phyloP scores from a whole-genome alignment of 1,140 invertebrate genomes.

The Aphelinus certus region DNA sequence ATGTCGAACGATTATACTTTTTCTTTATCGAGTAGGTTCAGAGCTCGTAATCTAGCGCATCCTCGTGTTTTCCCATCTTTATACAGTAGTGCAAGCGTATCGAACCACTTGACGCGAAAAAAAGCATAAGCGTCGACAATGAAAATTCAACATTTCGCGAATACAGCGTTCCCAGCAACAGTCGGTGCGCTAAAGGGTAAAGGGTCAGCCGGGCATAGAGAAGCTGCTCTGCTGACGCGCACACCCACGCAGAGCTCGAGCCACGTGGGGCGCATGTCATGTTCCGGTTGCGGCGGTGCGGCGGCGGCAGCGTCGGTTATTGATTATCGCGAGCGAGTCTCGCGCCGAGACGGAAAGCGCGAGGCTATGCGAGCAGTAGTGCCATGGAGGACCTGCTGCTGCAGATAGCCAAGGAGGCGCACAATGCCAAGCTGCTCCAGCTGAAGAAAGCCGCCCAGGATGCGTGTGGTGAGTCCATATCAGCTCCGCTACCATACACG shows the following conservation, averaged over 20 bases:
- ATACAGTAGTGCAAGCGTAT: too few relatives aligned
- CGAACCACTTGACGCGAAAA: too few relatives aligned
- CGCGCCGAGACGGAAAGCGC: neutral
- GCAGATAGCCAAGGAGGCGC: slow-evolving; percentile 81
- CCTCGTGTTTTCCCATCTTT: too few relatives aligned
- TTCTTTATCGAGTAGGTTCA: too few relatives aligned
- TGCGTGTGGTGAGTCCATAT: slow-evolving; percentile 73
- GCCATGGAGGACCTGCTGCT: slow-evolving; percentile 84
- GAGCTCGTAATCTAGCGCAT: too few relatives aligned
- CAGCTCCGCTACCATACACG: too few relatives aligned
- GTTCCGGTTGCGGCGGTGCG: neutral
- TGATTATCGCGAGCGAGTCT: slow-evolving; percentile 17
- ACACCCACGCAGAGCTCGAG: neutral
- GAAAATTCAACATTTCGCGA: too few relatives aligned
- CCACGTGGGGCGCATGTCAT: slow-evolving; percentile 7
- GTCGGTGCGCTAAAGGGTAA: too few relatives aligned
- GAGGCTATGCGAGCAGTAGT: slow-evolving; percentile 33
- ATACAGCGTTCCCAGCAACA: too few relatives aligned
- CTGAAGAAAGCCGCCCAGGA: slow-evolving; percentile 81
- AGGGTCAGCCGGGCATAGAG: too few relatives aligned
- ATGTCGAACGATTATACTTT: too few relatives aligned
- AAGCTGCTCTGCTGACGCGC: neutral
- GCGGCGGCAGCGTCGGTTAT: neutral
- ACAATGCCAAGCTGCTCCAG: slow-evolving; percentile 75
- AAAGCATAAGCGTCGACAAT: too few relatives aligned